A percentile compares a stretch with the other conserved stretches of the same genome.
Conservation (phyloP, 2,888 invertebrate species). For the Thera obeliscata region DNA sequence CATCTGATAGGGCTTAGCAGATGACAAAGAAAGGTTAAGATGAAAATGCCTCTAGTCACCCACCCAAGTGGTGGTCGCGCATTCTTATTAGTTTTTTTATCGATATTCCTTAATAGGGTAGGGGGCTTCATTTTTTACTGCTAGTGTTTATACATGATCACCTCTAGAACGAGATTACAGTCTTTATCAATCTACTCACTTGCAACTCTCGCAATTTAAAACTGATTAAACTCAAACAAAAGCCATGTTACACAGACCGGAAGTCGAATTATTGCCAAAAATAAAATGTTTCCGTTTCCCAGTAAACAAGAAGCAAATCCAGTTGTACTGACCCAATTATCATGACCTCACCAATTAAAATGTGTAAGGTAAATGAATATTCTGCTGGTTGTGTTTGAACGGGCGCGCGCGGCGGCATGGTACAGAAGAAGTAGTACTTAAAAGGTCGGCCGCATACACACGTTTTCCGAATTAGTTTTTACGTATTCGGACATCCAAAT, state of each 20-base stretch:
- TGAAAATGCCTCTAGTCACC: too few species aligned
- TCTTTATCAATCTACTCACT: not conserved
- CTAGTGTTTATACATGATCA: too few species aligned
- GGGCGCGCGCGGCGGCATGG: slow-evolving; percentile 1
- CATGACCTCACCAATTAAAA: slow-evolving; percentile 82
- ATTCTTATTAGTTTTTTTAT: too few species aligned
- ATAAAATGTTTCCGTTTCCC: slow-evolving; percentile 53
- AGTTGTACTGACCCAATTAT: slow-evolving; percentile 76
- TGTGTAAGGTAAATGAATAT: slow-evolving; percentile 76
- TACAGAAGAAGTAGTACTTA: slow-evolving; percentile 7
- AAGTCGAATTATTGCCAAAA: slow-evolving; percentile 50
- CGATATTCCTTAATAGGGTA: too few species aligned
- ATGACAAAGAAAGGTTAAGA: too few species aligned
- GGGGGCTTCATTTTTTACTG: too few species aligned
- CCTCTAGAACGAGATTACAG: too few species aligned
- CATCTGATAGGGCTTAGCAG: too few species aligned
- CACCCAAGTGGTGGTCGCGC: too few species aligned
- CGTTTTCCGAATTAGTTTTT: too few species aligned
- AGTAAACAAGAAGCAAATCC: slow-evolving; percentile 67
- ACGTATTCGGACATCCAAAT: too few species aligned
- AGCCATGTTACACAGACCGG: slow-evolving; percentile 44
- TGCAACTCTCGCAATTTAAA: slow-evolving; percentile 3
- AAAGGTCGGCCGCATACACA: too few species aligned
- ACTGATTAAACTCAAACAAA: slow-evolving; percentile 27
- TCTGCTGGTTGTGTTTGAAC: slow-evolving; percentile 49